Evolutionary conservation across 2,888 invertebrate species (phyloP), one percentile per base, ranked within the genome.

Genomic region (Chorisops tibialis): DNA sequence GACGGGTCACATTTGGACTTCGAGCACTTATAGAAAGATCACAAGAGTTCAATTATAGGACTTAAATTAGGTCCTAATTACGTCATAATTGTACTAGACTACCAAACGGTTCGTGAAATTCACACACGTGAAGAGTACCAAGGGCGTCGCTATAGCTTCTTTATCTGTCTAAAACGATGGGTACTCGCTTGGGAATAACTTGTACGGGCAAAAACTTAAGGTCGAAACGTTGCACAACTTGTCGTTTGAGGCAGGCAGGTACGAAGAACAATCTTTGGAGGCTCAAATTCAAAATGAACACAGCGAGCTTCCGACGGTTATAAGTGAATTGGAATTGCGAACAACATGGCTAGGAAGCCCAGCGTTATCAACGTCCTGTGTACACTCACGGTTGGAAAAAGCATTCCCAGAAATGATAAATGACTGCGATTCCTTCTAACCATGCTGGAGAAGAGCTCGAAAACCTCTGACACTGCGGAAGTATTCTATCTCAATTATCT

Each of bases 341-440:
- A 67, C 74, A 1, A 67, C 73, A 1, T 75, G 75, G 70, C 78
- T 79, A 0, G 77, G 73, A 1, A 70, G 71, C 81, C 83, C 3
- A 80, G 81, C 37, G 83, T 86, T 1, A 79, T 88, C 47, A 87
- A 86, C 70, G 83, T 87, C 1, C 73, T 88, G 7, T 88, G 87
- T 87, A 79, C 79, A 12, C 72, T 87, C 24, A 79, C 81, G 3
- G 82, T 85, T 11, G 82, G 82, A n/a, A 71, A 73, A 59, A 59
- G 81, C 37, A 79, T 85, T 38, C 68, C 75, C n/a, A 74, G 78
- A 41, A 73, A 76, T 4, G 80, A 83, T 65, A 67, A 73, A 4
- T 73, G 77, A 14, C 68, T 85, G 38, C 68, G 73, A 1, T 72
- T 72, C 4, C 71, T 85, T 7, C 69, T 85, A 5, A 70, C 76